A percentile compares a stretch with the other conserved stretches of the same genome.
These are phyloP conservation scores for Kryphioiulus occultus DNA, from an alignment of 2,888 invertebrate species.

Conservation along the genomic window DNA sequence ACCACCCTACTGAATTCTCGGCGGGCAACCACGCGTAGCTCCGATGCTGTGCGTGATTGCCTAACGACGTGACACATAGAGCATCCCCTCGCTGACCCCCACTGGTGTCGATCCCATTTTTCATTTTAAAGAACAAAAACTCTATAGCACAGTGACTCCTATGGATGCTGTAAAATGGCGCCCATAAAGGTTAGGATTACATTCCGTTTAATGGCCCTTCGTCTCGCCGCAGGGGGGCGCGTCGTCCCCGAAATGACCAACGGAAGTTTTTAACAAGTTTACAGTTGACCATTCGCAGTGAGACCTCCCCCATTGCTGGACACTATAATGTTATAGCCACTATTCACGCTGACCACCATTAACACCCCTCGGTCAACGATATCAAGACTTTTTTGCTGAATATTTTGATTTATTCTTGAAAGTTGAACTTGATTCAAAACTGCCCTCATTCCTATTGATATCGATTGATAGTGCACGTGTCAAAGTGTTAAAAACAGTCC, in stretches of 20 bases:
- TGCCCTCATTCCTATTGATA: background rate
- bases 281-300: background rate
- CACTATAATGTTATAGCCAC: background rate
- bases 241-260: background rate
- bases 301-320: background rate
- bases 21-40: background rate
- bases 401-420: background rate
- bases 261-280: slow-evolving; percentile 12
- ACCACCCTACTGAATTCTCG: background rate
- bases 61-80: background rate
- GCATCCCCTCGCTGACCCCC: background rate
- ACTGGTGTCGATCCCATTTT: background rate
- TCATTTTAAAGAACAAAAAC: background rate
- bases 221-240: background rate
- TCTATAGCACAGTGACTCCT: background rate
- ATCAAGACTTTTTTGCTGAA: background rate
- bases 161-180: background rate
- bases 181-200: slow-evolving; percentile 25
- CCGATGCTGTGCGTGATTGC: slow-evolving; percentile 10
- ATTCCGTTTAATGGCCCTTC: background rate
- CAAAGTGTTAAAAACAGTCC: background rate
- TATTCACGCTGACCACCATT: background rate
- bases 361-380: background rate
- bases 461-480: background rate
- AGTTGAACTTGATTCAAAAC: background rate